Evolutionary conservation across 1,140 invertebrate species (phyloP), one percentile per base, ranked within the genome.

Genomic region (Temnothorax curvispinosus): DNA sequence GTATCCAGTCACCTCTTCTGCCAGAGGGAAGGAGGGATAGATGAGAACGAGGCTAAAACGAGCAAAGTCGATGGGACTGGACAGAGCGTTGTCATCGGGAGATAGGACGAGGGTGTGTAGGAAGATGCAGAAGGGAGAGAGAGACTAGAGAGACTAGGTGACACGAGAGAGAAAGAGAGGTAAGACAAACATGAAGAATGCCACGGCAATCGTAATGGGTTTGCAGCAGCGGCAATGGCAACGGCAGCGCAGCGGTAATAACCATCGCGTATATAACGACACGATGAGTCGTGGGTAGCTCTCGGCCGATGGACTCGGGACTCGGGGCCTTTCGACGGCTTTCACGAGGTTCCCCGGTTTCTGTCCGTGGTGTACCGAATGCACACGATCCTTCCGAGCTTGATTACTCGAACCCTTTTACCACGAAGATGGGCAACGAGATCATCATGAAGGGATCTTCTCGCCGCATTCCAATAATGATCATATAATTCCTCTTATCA

Each of bases 191-290:
- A 50, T 47, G 78, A 87, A 85, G 90, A 91, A 91, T 89, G 82
- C 85, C 86, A 89, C 82, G 77, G 88, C 80, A 81, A 75, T 89
- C 90, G 90, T 91, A 91, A 91, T 91, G 87, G 88, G 87, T 91
- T 91, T 89, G 89, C 90, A 86, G 84, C 87, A 77, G 87, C 62
- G 88, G 75, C 76, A 27, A 47, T 35, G n/a, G 67, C 80, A 60
- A 21, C 21, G 21, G 21, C 21, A 21, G 21, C 21, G 67, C 80
- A 47, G 78, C 54, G 80, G 88, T 90, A 90, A 90, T 90, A 90
- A 90, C 86, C 88, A 67, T 88, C 88, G 88, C 86, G 89, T 90
- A 90, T 88, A 90, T 90, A 90, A 90, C 89, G 88, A 90, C 89
- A 88, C 88, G 89, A 90, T 90, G 89, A 90, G 80, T 90, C 88